Base-by-base conservation (phyloP, 2,888 invertebrate species). In the Atherix ibis region DNA sequence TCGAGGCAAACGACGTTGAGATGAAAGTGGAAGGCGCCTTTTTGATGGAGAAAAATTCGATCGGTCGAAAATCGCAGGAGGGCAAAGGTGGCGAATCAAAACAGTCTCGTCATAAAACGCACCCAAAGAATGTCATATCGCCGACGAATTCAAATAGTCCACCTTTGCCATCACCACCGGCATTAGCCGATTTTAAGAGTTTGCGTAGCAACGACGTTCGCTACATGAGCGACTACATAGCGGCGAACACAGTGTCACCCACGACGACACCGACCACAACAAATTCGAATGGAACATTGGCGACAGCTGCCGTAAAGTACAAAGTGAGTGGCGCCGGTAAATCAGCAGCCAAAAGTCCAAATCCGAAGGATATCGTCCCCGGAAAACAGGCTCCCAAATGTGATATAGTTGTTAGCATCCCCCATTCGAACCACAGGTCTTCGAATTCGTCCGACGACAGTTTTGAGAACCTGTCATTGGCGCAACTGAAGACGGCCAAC, bases 141-240 rank as follows among this genome's bases (percentile, higher is more conserved):
- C 24, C 35, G 5, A 24, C 22, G n/a, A 25, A 16, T 6, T 9
- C 31, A 4, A 31, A 30, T 6, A 24, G 6, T 22, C 10, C 17
- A 12, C 1, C 3, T 10, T n/a, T 32, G 16, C 16, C 32, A 25
- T 10, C 27, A 22, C 19, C 35, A 5, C 13, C 35, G 22, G 34
- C 35, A 2, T 13, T 32, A 10, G 55, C 42, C 36, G 54, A 55
- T 35, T 61, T 60, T 38, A 61, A 61, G 44, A 58, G 58, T 29
- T 43, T 61, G 28, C 53, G 61, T 5, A 61, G 61, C 40, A 60
- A 61, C 36, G 60, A 60, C 37, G 49, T 57, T 41, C 50, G 58
- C 2, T 59, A 51, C 35, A 38, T 30, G 22, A 52, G 55, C 29
- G 53, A 55, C 32, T 56, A 52, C 32, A n/a, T n/a, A n/a, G 41